These are phyloP conservation scores for Albula glossodonta DNA, from an alignment of 2,113 vertebrate species.

Conservation along the genomic window DNA sequence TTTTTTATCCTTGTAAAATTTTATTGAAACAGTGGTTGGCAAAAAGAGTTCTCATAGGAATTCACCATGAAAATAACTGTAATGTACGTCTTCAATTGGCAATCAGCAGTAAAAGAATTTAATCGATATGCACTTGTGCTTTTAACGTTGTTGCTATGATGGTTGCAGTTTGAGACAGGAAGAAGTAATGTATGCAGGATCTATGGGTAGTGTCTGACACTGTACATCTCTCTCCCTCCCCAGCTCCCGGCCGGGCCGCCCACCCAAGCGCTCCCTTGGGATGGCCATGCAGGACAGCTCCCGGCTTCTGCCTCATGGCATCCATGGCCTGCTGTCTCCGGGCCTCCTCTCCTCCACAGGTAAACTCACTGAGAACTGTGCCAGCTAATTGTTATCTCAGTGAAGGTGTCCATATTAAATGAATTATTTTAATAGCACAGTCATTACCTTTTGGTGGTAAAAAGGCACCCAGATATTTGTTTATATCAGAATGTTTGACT, in stretches of 20 bases:
- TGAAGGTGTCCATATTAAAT: conserved; percentile 18
- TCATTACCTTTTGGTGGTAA: not conserved
- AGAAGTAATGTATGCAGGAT: not conserved
- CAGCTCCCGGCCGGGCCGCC: conserved; percentile 78
- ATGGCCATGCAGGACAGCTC: conserved; percentile 75
- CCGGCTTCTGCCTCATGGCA: conserved; percentile 71
- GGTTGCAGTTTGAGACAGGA: not conserved
- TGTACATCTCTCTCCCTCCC: not conserved
- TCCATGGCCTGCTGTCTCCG: conserved; percentile 75
- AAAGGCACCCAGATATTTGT: not conserved
- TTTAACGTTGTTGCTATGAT: not conserved
- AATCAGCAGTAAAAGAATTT: not conserved
- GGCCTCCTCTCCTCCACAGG: conserved; percentile 78
- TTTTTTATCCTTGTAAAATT: not conserved
- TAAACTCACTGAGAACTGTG: conserved; percentile 51
- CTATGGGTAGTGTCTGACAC: not conserved
- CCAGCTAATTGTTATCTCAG: too few species aligned
- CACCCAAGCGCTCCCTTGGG: conserved; percentile 77
- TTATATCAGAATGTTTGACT: not conserved
- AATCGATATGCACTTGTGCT: not conserved
- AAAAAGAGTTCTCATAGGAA: not conserved
- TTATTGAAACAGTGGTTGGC: not conserved
- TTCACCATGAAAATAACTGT: not conserved
- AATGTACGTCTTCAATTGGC: not conserved
- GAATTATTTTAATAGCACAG: not conserved